These are phyloP conservation scores for Augochlorella aurata DNA, from an alignment of 2,888 invertebrate species.

Conservation along the genomic window DNA sequence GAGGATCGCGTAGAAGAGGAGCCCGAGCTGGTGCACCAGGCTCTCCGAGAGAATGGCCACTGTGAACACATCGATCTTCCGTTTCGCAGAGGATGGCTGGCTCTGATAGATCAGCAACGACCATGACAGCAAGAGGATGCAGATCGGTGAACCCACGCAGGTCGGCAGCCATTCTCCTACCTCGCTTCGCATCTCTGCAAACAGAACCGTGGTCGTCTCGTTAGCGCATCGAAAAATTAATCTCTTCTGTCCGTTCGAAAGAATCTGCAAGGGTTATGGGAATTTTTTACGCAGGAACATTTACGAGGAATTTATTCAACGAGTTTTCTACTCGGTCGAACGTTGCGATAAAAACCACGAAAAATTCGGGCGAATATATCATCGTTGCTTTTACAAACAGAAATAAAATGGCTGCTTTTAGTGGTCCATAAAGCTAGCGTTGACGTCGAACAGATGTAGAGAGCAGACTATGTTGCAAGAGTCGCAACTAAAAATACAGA, in stretches of 20 bases:
- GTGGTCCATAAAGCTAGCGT: no score
- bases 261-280: no score
- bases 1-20: conserved; percentile 79
- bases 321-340: no score
- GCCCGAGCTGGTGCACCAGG: conserved; percentile 80
- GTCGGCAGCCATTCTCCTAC: conserved; percentile 82
- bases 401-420: no score
- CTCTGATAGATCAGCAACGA: conserved; percentile 82
- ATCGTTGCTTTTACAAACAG: no score
- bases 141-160: conserved; percentile 82
- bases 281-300: no score
- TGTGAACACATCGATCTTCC: conserved; percentile 82
- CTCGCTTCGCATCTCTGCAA: conserved; percentile 80
- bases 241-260: neutral
- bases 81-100: conserved; percentile 79
- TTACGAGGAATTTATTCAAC: no score
- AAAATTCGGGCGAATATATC: no score
- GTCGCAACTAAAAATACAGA: no score
- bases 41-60: conserved; percentile 81
- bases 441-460: no score
- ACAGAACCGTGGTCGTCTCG: neutral
- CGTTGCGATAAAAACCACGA: no score
- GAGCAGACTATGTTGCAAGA: no score
- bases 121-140: conserved; percentile 81
- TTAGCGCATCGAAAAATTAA: neutral